Percentiles rank a stretch among this genome's conserved stretches.
Evolutionary conservation across 2,113 vertebrate species (phyloP).

Genomic region (Menura novaehollandiae): DNA sequence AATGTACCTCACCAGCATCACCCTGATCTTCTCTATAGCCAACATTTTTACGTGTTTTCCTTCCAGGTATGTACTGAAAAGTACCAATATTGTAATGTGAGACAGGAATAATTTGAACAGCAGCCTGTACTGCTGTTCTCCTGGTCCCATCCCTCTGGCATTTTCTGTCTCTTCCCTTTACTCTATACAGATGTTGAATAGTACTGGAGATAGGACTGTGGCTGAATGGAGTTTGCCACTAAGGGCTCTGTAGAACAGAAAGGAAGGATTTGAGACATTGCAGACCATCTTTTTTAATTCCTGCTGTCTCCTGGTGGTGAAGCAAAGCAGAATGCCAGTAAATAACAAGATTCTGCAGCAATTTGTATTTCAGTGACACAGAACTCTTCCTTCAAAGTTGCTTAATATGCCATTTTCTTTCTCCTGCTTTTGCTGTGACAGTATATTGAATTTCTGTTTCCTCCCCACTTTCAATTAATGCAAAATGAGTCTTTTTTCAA

Average conservation of each 20-base stretch:
- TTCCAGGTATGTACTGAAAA: neutral
- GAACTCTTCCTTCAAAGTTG: neutral
- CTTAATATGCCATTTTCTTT: conserved; percentile 22
- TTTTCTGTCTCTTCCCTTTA: neutral
- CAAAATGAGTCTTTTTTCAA: neutral
- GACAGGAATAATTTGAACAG: neutral
- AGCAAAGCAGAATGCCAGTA: neutral
- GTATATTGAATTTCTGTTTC: conserved; percentile 18
- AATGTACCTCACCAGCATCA: neutral
- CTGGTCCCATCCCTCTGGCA: neutral
- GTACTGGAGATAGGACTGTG: neutral
- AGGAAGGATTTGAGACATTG: neutral
- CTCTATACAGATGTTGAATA: neutral
- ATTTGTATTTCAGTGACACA: conserved; percentile 3
- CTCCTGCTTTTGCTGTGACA: neutral
- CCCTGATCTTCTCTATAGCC: neutral
- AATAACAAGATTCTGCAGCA: neutral
- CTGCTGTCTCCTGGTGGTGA: neutral
- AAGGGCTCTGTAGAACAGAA: neutral
- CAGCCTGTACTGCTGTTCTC: rapidly evolving
- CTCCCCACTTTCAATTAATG: neutral
- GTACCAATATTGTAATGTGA: neutral
- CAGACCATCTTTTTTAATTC: neutral
- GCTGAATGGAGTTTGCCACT: neutral
- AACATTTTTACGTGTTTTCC: neutral